These are phyloP conservation scores for Tenthredo distinguenda DNA, from an alignment of 2,888 invertebrate species.

Conservation along the genomic window DNA sequence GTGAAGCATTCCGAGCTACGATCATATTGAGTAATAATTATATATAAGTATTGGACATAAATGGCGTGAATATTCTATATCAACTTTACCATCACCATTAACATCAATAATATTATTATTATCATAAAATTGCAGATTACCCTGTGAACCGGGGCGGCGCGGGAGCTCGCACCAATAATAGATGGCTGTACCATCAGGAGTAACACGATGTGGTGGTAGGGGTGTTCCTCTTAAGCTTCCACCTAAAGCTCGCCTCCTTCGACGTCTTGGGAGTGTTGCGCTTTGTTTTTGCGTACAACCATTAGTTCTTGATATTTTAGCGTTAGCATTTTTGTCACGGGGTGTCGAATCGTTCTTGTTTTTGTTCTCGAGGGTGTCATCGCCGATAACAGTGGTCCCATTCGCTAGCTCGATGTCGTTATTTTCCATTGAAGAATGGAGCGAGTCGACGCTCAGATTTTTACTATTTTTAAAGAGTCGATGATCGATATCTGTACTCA, in stretches of 20 bases:
- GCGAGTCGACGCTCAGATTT: slow-evolving; percentile 42
- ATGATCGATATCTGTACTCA: slow-evolving; percentile 51
- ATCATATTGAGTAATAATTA: background rate
- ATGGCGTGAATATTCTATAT: background rate
- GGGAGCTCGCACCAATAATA: slow-evolving; percentile 94
- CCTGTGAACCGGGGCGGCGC: slow-evolving; percentile 78
- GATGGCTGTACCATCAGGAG: slow-evolving; percentile 91
- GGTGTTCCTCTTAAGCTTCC: slow-evolving; percentile 71
- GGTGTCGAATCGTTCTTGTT: slow-evolving; percentile 53
- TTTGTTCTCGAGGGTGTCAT: slow-evolving; percentile 54
- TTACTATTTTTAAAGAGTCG: slow-evolving; percentile 45
- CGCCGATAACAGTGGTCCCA: slow-evolving; percentile 50
- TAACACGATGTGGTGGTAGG: slow-evolving; percentile 87
- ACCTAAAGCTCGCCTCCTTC: slow-evolving; percentile 72
- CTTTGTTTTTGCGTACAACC: slow-evolving; percentile 67
- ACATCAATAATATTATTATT: background rate
- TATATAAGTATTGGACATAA: background rate
- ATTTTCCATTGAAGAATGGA: slow-evolving; percentile 59
- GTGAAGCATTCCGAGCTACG: slow-evolving; percentile 42
- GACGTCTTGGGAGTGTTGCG: slow-evolving; percentile 74
- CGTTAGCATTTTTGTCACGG: slow-evolving; percentile 70
- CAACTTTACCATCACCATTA: background rate
- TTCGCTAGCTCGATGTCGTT: slow-evolving; percentile 60
- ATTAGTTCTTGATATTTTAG: slow-evolving; percentile 62
- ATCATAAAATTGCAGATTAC: slow-evolving; percentile 62